Evolutionary conservation across 2,888 invertebrate species (phyloP).

Genomic region (Nemurella pictetii): DNA sequence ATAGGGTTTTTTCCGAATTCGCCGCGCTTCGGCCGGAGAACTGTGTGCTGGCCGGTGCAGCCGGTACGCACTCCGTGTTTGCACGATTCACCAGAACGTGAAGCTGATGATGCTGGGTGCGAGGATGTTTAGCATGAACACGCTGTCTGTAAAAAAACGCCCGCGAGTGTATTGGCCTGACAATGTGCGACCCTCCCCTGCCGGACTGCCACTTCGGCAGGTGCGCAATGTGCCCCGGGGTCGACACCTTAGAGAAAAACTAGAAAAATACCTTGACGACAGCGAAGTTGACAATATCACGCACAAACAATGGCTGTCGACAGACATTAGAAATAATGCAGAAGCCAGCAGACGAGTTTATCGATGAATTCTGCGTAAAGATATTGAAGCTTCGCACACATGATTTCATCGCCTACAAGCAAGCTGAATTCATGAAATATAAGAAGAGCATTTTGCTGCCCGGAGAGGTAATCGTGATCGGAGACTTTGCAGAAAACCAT

Average conservation of each 20-base stretch:
- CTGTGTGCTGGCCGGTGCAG: background rate
- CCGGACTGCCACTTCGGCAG: slow-evolving; percentile 20
- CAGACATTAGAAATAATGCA: background rate
- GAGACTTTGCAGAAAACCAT: slow-evolving; percentile 33
- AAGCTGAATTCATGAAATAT: background rate
- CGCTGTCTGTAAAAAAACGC: slow-evolving; percentile 40
- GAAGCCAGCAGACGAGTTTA: background rate
- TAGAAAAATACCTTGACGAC: slow-evolving; percentile 2
- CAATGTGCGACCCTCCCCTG: slow-evolving; percentile 12
- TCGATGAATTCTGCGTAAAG: background rate
- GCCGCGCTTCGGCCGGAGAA: background rate
- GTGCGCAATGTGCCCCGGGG: no score
- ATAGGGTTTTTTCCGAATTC: slow-evolving; percentile 30
- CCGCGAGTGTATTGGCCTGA: slow-evolving; percentile 40
- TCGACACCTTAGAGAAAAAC: background rate
- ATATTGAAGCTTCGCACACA: background rate
- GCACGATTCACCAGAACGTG: background rate
- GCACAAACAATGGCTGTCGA: background rate
- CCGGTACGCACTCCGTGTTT: background rate
- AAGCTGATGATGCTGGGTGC: slow-evolving; percentile 28
- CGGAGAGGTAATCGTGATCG: slow-evolving; percentile 2
- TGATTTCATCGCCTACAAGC: slow-evolving; percentile 16
- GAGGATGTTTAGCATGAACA: slow-evolving; percentile 40
- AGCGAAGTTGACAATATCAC: background rate
- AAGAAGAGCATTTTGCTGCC: background rate